Base-by-base conservation (phyloP, 2,888 invertebrate genomes). In the Operophtera brumata region DNA sequence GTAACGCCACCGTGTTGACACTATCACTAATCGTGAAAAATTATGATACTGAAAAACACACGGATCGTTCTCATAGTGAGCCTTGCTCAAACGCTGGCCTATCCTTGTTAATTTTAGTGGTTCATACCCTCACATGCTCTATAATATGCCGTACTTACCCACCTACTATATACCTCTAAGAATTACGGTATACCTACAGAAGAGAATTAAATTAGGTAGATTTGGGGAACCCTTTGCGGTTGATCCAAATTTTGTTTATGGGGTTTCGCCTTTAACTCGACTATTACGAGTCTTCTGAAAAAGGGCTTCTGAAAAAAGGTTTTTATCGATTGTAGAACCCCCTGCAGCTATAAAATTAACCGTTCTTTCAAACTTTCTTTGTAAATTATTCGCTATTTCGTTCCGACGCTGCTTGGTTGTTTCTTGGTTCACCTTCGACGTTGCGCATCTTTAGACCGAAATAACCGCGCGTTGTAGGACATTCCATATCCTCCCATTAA, bases 171-270 rank as follows among this genome's bases (percentile, higher is more conserved):
- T 30, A 9, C 7, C 30, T 30, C 30, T 20, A 4, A 20, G 20
- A 20, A 20, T 20, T 3, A 30, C 5, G 25, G 3, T 20, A 20
- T 20, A 11, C 8, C 28, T 30, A 9, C 30, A 30, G 9, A 8
- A 30, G 28, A 37, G 43, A 30, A 49, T 49, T 43, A 36, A 43
- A 43, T 49, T 42, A 43, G 13, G 28, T 12, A 6, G 34, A 5
- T 43, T 11, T 28, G 8, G 42, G 42, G 28, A 43, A 13, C 40
- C 40, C 34, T 36, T 35, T 28, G 14, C 14, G 34, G 25, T 40
- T 48, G n/a, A 34, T 34, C 12, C 6, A 20, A 1, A 30, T 43
- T 43, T 20, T 14, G 34, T 34, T 34, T 34, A 34, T 34, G 34
- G 34, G 30, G 34, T 34, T 34, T 10, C 11, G 34, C 34, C n/a